These are phyloP conservation scores for Myrmecophaga tridactyla DNA, from an alignment of 2,113 vertebrate genomes.

Conservation along the genomic window DNA sequence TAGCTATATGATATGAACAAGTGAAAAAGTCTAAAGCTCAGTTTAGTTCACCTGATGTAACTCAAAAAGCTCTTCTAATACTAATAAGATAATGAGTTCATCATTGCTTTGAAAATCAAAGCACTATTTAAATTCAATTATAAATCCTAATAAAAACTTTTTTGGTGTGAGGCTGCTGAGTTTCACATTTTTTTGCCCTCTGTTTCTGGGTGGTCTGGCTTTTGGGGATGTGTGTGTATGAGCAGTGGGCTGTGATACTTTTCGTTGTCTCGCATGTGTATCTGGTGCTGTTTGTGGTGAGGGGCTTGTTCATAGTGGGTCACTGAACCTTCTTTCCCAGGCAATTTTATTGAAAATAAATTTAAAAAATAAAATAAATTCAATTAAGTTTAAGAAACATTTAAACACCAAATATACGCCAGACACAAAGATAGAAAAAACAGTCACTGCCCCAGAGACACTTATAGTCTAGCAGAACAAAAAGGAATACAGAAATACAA, in stretches of 20 bases:
- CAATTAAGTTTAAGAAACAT: slow-evolving; percentile 3
- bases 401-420: not conserved
- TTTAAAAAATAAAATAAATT: too few species aligned
- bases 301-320: slow-evolving; percentile 76
- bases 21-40: not conserved
- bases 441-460: not conserved
- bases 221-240: slow-evolving; percentile 2
- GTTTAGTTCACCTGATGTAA: not conserved
- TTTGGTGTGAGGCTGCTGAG: slow-evolving; percentile 54
- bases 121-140: slow-evolving; percentile 68
- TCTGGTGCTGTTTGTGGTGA: slow-evolving; percentile 85
- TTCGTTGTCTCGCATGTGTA: slow-evolving; percentile 65
- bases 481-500: slow-evolving; percentile 3
- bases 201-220: slow-evolving; percentile 26
- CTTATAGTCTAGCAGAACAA: slow-evolving; percentile 2
- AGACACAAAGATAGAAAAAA: slow-evolving; percentile 25
- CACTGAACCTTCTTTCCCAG: slow-evolving; percentile 78
- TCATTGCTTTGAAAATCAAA: not conserved
- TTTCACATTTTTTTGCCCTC: slow-evolving; percentile 68
- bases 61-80: not conserved
- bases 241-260: slow-evolving; percentile 11
- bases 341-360: slow-evolving; percentile 79
- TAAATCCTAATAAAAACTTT: slow-evolving; percentile 80
- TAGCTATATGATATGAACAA: not conserved
- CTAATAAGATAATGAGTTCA: not conserved